Conservation (phyloP, 2,888 invertebrate species). For the Clusia tigrina region DNA sequence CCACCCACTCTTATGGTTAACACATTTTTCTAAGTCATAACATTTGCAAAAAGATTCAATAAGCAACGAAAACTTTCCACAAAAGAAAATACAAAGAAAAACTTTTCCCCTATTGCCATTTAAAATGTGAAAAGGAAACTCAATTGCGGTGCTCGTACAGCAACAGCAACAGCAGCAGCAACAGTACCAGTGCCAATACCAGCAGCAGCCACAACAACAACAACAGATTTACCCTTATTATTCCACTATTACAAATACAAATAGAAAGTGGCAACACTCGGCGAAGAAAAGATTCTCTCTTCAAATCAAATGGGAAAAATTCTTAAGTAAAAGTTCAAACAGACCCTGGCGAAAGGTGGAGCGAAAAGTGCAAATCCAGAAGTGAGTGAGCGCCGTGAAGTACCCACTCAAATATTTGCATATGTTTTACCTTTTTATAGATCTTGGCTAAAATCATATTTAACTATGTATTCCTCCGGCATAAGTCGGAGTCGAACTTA, state of each 20-base stretch:
- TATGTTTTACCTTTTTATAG: not conserved
- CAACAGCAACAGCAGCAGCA: not conserved
- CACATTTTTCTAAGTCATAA: constrained; percentile 2
- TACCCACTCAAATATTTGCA: constrained; percentile 3
- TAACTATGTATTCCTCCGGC: too few relatives aligned
- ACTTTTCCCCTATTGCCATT: not conserved
- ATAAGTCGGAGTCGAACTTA: too few relatives aligned
- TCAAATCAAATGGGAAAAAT: not conserved
- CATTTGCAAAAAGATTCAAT: not conserved
- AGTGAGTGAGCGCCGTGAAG: not conserved
- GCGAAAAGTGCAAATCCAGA: not conserved
- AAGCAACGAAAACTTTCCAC: not conserved
- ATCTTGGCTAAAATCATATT: constrained; percentile 2
- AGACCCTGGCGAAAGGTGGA: not conserved
- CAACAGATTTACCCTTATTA: not conserved
- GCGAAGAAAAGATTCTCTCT: not conserved
- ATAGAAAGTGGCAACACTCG: not conserved
- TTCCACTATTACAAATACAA: not conserved
- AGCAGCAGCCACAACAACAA: not conserved
- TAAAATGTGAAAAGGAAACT: constrained; percentile 1
- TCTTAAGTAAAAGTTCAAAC: not conserved
- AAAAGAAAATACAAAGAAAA: not conserved
- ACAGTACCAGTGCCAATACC: not conserved
- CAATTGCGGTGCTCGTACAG: constrained; percentile 1
- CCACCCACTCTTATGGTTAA: not conserved